Conservation (phyloP, 1,140 invertebrate species). For the Neocloeon triangulifer region DNA sequence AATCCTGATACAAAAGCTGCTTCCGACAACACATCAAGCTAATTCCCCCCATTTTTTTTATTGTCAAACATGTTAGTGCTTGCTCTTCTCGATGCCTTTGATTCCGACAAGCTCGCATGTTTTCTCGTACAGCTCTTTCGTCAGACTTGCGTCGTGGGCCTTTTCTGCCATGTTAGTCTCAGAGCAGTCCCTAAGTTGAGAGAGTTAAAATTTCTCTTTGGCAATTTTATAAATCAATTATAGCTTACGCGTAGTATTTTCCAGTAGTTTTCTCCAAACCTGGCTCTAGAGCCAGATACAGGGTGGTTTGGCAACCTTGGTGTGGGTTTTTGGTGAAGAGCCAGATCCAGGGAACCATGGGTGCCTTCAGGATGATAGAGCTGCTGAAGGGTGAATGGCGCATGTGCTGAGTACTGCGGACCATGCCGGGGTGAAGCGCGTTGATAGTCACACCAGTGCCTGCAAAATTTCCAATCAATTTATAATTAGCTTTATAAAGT, state of each 20-base stretch:
- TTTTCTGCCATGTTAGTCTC: conserved; percentile 2
- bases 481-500: too few relatives aligned
- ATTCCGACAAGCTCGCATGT: conserved; percentile 4
- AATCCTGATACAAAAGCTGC: too few relatives aligned
- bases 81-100: too few relatives aligned
- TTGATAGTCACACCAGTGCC: conserved; percentile 17
- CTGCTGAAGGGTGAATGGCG: conserved; percentile 4
- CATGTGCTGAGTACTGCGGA: conserved; percentile 10
- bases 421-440: conserved; percentile 22
- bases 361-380: conserved; percentile 2
- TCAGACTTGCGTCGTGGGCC: conserved; percentile 5
- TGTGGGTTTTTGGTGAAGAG: conserved; percentile 15
- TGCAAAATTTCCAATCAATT: too few relatives aligned
- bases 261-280: conserved; percentile 15
- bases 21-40: too few relatives aligned
- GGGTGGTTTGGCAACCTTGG: conserved; percentile 16
- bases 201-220: conserved; percentile 1
- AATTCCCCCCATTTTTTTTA: too few relatives aligned
- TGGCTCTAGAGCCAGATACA: conserved; percentile 17
- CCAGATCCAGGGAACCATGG: conserved; percentile 12
- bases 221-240: neutral
- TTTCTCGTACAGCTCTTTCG: conserved; percentile 6
- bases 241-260: conserved; percentile 15
- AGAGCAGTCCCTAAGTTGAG: conserved; percentile 6
- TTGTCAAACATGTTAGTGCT: too few relatives aligned